Conservation (phyloP, 2,888 invertebrate genomes). For the Tachina grossa region DNA sequence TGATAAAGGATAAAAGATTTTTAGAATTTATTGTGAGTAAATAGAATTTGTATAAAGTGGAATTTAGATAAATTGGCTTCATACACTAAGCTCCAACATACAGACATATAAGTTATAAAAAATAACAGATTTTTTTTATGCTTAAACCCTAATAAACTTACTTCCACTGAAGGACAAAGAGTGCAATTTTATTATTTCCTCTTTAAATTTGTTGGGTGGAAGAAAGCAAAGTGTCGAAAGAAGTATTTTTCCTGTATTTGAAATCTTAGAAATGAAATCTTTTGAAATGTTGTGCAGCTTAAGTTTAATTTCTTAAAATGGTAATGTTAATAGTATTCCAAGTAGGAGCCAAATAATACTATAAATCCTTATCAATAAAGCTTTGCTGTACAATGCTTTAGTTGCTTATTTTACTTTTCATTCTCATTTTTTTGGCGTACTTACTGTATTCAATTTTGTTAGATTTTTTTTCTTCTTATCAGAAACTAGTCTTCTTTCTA, state of each 20-base stretch:
- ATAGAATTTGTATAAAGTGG: constrained; percentile 66
- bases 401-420: neutral
- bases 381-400: constrained; percentile 32
- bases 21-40: constrained; percentile 60
- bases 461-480: neutral
- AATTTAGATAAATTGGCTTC: constrained; percentile 67
- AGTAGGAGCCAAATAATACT: constrained; percentile 54
- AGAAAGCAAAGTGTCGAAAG: constrained; percentile 72
- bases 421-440: neutral
- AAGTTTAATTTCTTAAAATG: constrained; percentile 48
- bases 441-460: constrained; percentile 20
- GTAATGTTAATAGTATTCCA: constrained; percentile 26
- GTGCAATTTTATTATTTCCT: constrained; percentile 57
- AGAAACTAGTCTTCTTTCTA: constrained; percentile 41
- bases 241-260: constrained; percentile 73
- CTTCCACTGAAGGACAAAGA: constrained; percentile 33
- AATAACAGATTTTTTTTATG: constrained; percentile 29
- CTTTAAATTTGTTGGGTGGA: constrained; percentile 6
- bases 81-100: constrained; percentile 55
- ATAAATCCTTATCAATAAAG: constrained; percentile 67
- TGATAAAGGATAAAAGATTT: constrained; percentile 10
- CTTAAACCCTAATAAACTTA: constrained; percentile 56
- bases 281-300: constrained; percentile 63
- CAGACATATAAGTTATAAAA: constrained; percentile 45
- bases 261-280: constrained; percentile 72